Evolutionary conservation across 1,140 invertebrate species (phyloP), one percentile per base, ranked within the genome.

Genomic region (Choristoneura fumiferana): DNA sequence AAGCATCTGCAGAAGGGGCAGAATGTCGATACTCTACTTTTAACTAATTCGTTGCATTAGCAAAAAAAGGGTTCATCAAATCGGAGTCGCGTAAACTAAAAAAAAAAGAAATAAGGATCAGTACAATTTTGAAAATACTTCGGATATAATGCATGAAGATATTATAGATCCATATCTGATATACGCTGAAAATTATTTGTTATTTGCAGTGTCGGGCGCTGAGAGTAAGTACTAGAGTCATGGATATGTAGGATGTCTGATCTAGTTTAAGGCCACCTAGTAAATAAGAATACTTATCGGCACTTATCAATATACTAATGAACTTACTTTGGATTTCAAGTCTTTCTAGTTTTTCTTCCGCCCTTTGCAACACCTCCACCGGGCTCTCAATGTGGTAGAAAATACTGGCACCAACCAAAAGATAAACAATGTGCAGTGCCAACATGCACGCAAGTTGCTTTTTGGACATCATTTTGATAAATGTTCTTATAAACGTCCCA

Each of bases 381-480:
- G 88, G 87, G 69, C 93, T 93, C 85, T 96, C 95, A 62, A 95
- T 94, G 72, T 93, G 91, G 78, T 95, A 94, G 73, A 95, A 96
- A 58, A 96, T 93, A 43, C 92, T 92, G 1, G 94, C 95, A 9
- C 95, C 95, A 55, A 95, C 90, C 68, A 95, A 84, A 56, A 96
- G 84, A 77, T 96, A 96, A 29, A 92, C 91, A 39, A 95, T 91
- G 68, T 95, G 95, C 61, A 96, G 90, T 65, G 93, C 92, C 65
- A 95, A 87, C 82, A 95, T 90, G 52, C 93, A 92, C 38, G 95
- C 91, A 92, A 95, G 93, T 90, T 95, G 94, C 89, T 93, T 95
- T 77, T 94, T 95, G 81, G 94, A 95, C 94, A 96, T 95, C 90
- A 91, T 92, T 74, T 91, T 91, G 84, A 79, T 71, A 71, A 79